phyloP scores from a whole-genome alignment of 2,888 invertebrate genomes.

The Tholera decimalis region DNA sequence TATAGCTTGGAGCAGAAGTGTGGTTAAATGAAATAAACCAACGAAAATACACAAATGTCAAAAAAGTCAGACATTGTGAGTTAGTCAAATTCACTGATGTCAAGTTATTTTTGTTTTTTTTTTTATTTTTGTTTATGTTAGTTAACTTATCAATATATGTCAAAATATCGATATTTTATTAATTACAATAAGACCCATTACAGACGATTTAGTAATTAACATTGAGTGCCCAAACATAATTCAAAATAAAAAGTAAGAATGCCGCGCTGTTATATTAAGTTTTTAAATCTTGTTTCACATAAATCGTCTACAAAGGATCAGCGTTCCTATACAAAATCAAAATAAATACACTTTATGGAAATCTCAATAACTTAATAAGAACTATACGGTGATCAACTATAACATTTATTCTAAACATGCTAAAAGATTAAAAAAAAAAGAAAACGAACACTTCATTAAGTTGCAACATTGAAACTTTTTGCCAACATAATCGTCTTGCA shows the following conservation, averaged over 20 bases:
- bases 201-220: conserved; percentile 31
- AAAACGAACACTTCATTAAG: conserved; percentile 40
- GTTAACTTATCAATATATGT: conserved; percentile 23
- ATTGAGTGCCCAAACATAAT: background rate
- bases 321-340: conserved; percentile 34
- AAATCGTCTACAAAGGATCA: conserved; percentile 27
- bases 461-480: conserved; percentile 49
- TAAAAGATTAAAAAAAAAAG: conserved; percentile 49
- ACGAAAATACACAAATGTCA: conserved; percentile 1
- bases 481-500: conserved; percentile 38
- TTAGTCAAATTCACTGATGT: conserved; percentile 20
- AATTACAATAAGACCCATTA: conserved; percentile 16
- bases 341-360: conserved; percentile 57
- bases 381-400: conserved; percentile 45
- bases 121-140: conserved; percentile 5
- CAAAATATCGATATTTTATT: conserved; percentile 30
- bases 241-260: background rate
- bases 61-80: conserved; percentile 15
- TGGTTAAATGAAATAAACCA: conserved; percentile 14
- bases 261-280: background rate
- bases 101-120: conserved; percentile 31
- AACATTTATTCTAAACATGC: conserved; percentile 50
- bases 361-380: conserved; percentile 55
- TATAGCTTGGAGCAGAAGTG: conserved; percentile 35
- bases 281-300: background rate